Base-by-base conservation (phyloP, 2,797 vertebrate species). In the Acanthornis magna region DNA sequence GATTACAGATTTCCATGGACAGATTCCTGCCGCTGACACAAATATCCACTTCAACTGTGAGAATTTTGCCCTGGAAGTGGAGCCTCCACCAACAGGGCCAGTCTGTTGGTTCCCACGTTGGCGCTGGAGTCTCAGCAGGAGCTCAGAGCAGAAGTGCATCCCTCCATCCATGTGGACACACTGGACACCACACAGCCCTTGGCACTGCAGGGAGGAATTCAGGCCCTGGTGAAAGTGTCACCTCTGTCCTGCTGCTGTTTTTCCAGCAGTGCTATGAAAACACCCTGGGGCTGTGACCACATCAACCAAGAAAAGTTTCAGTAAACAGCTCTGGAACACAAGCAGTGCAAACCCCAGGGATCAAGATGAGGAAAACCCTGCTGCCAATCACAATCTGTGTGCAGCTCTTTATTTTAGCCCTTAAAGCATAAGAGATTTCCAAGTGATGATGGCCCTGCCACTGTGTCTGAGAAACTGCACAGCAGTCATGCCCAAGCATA, bases 71-170 rank as follows among this genome's bases (percentile, higher is more conserved):
- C 83, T 48, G 40, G 36, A 75, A 85, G 29, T 66, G 54, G 15
- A 67, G 11, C 9, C 32, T 40, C 26, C 3, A 2, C 5, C 23
- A 14, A 4, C 0, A 0, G 21, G 30, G 16, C 21, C 51, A n/a
- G 34, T 2, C 27, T 4, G n/a, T n/a, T n/a, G 5, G 19, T 19
- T 19, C 45, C 79, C 45, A 36, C 45, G 6, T 0, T 65, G 75
- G 42, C 1, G 2, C 71, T 57, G 55, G 17, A 47, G 8, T 25
- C 42, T 11, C 1, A 0, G 60, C 19, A 73, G 60, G 51, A 85
- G 84, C 47, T 88, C 4, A 10, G 57, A 60, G 43, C 23, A 50
- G 11, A 45, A 66, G 15, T 5, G 4, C 32, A 62, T 45, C 73
- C 43, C 45, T 25, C 65, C 50, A 20, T 18, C 50, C 27, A 29